These are phyloP conservation scores for Acleris laterana DNA, from an alignment of 2,888 invertebrate species.

Conservation along the genomic window DNA sequence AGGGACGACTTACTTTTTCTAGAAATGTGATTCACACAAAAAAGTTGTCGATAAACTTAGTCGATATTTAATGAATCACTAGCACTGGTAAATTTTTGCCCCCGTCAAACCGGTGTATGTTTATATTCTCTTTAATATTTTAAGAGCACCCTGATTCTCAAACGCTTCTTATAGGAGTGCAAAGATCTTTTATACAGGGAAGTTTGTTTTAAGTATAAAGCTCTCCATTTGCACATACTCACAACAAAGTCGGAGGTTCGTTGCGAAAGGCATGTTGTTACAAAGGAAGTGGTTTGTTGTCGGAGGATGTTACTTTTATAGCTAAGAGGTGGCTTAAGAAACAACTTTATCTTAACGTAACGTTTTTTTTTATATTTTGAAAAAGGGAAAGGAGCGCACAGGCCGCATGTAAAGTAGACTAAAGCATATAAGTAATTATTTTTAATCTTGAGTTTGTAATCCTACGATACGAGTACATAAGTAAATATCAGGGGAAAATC, in stretches of 20 bases:
- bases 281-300: slow-evolving; percentile 8
- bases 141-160: slow-evolving; percentile 7
- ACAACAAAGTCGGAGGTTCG: slow-evolving; percentile 13
- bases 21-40: too few relatives aligned
- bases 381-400: too few relatives aligned
- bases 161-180: slow-evolving; percentile 13
- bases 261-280: slow-evolving; percentile 17
- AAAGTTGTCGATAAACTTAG: too few relatives aligned
- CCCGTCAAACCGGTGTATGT: too few relatives aligned
- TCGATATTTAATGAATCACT: too few relatives aligned
- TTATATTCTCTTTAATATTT: slow-evolving; percentile 20
- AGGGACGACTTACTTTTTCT: too few relatives aligned
- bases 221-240: slow-evolving; percentile 11
- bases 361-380: too few relatives aligned
- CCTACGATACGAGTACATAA: too few relatives aligned
- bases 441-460: too few relatives aligned
- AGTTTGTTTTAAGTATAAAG: slow-evolving; percentile 25
- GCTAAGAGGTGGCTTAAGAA: neutral
- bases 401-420: too few relatives aligned
- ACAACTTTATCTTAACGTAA: neutral
- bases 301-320: neutral
- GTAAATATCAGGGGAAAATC: too few relatives aligned
- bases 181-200: slow-evolving; percentile 19
- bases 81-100: too few relatives aligned
- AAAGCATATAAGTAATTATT: rapidly evolving